Evolutionary conservation across 2,113 vertebrate species (phyloP).

Genomic region (Rhynchomys soricoides): DNA sequence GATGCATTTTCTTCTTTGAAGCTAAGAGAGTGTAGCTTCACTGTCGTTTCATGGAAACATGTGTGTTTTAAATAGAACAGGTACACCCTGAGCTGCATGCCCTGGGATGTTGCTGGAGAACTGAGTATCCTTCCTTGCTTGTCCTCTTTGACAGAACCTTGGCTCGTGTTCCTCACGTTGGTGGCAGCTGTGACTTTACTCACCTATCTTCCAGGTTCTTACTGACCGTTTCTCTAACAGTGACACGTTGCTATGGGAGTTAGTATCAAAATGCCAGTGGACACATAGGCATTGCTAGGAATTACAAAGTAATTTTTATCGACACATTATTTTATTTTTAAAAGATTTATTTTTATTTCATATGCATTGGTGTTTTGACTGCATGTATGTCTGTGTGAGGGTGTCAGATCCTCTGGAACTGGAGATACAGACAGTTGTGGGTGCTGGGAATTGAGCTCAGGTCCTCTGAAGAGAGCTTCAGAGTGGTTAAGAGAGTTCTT

Average conservation of each 20-base stretch:
- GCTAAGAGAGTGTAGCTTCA: neutral
- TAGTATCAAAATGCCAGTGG: slow-evolving; percentile 31
- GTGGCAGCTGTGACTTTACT: slow-evolving; percentile 63
- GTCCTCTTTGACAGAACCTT: slow-evolving; percentile 62
- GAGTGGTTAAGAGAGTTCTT: too few species aligned
- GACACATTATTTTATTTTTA: neutral
- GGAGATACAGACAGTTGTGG: too few species aligned
- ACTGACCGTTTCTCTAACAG: neutral
- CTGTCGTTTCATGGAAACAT: slow-evolving; percentile 22
- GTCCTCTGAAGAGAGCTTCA: too few species aligned
- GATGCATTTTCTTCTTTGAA: slow-evolving; percentile 26
- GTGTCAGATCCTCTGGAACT: too few species aligned
- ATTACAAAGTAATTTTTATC: slow-evolving; percentile 8
- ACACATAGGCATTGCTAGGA: too few species aligned
- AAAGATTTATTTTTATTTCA: too few species aligned
- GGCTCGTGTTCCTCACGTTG: slow-evolving; percentile 40
- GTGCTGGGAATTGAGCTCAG: too few species aligned
- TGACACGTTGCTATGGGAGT: slow-evolving; percentile 18
- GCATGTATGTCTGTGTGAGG: too few species aligned
- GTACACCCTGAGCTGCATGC: neutral
- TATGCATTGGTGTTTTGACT: too few species aligned
- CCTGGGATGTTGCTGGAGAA: slow-evolving; percentile 27
- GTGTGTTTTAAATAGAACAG: slow-evolving; percentile 68
- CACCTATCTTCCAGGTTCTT: slow-evolving; percentile 61
- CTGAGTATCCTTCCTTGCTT: neutral